These are phyloP conservation scores for Takifugu flavidus DNA, from an alignment of 2,113 vertebrate species.

Conservation along the genomic window DNA sequence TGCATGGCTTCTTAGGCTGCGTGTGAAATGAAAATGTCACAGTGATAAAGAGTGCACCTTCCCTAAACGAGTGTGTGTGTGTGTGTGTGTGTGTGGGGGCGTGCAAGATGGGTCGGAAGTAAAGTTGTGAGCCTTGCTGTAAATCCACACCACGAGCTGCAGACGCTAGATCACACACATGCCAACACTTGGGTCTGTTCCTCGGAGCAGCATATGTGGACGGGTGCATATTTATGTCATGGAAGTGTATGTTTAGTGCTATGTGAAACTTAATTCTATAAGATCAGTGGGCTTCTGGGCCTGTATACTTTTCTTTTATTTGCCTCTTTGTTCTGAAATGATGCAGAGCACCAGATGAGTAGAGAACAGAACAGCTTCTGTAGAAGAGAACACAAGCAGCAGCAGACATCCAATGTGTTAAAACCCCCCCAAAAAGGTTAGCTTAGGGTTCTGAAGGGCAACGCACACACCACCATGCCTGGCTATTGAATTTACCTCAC, in stretches of 20 bases:
- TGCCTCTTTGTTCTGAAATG: constrained; percentile 35
- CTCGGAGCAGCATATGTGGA: constrained; percentile 44
- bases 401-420: constrained; percentile 39
- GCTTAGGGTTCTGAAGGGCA: background rate
- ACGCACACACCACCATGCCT: constrained; percentile 14
- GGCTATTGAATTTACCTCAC: constrained; percentile 47
- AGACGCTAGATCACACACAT: constrained; percentile 33
- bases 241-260: constrained; percentile 1
- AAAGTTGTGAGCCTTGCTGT: constrained; percentile 31
- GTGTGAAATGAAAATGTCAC: constrained; percentile 67
- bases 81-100: constrained; percentile 13
- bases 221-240: constrained; percentile 34
- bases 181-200: constrained; percentile 36
- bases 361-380: constrained; percentile 40
- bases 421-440: constrained; percentile 12
- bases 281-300: background rate
- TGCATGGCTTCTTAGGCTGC: constrained; percentile 44
- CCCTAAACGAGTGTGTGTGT: constrained; percentile 25
- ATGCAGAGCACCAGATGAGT: constrained; percentile 18
- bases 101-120: constrained; percentile 44
- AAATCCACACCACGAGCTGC: constrained; percentile 58
- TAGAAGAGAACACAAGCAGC: constrained; percentile 5
- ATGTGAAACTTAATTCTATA: too few relatives aligned
- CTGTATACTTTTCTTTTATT: background rate
- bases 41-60: constrained; percentile 67